Base-by-base conservation (phyloP, 2,888 invertebrate genomes). In the Odiellus spinosus region DNA sequence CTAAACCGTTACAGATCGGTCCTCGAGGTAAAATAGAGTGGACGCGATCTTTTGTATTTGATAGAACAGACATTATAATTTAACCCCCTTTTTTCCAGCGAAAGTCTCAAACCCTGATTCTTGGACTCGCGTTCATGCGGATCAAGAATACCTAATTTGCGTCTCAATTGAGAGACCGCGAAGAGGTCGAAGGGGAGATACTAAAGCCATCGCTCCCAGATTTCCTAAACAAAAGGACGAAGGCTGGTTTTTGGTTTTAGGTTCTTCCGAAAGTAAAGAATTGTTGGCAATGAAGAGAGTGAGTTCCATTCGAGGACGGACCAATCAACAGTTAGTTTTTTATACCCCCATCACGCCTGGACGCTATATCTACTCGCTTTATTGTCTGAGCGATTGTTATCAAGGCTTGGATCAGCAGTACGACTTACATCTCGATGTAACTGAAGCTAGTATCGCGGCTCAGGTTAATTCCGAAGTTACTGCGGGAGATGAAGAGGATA, bases 181-280 rank as follows among this genome's bases (percentile, higher is more conserved):
- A 36, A 50, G 47, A 42, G 6, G 14, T 6, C 15, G 40, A 15
- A 32, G 40, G 34, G 42, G 45, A 36, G 50, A 55, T 1, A 45
- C 41, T 11, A 70, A 70, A 57, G 83, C 82, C n/a, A 69, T 79
- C 51, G 80, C 86, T 50, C 83, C 86, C 0, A 76, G 78, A 52
- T 96, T 88, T 71, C 80, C 87, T 2, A 91, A 93, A 64, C 78
- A 80, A 34, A 96, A 95, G 69, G 86, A 85, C 61, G 95, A 95
- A 64, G 86, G 90, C 47, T 98, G 96, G 96, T 82, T 95, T 67
- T 62, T 91, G 2, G 74, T 88, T 0, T 69, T 96, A 8, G 93
- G 91, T 2, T 75, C 77, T 19, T 67, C 76, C 18, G 76, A 77
- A 45, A 69, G 70, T 1, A 73, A 74, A 19, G 84, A 90, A 59